These are phyloP conservation scores for Bellardia pandia DNA, from an alignment of 2,888 invertebrate genomes.

Conservation along the genomic window DNA sequence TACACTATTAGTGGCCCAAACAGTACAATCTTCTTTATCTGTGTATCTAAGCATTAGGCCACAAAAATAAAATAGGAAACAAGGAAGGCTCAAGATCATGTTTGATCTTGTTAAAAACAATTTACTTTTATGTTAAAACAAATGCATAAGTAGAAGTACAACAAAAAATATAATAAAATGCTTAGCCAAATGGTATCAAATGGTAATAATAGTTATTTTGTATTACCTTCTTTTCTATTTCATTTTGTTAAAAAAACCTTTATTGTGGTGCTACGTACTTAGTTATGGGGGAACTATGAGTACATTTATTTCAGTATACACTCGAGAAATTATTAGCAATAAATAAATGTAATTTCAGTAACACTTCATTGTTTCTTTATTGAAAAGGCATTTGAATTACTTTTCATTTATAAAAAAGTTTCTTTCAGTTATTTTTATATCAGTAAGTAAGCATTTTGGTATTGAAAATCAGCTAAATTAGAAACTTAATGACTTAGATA, in stretches of 20 bases:
- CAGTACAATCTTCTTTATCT: conserved; percentile 39
- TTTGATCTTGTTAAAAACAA: conserved; percentile 71
- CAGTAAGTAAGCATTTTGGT: too few species aligned
- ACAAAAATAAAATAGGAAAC: conserved; percentile 40
- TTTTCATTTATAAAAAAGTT: too few species aligned
- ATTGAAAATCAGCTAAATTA: too few species aligned
- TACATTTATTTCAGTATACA: conserved; percentile 45
- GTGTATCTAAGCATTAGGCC: conserved; percentile 27
- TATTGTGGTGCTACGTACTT: not conserved
- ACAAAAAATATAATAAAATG: conserved; percentile 67
- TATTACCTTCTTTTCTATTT: conserved; percentile 5
- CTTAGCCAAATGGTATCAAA: conserved; percentile 66
- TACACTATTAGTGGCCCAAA: conserved; percentile 66
- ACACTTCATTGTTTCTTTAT: too few species aligned
- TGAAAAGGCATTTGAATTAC: too few species aligned
- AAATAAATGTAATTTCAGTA: too few species aligned
- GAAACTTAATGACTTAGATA: too few species aligned
- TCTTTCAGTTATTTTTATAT: too few species aligned
- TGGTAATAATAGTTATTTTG: conserved; percentile 69
- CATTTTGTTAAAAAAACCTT: conserved; percentile 11
- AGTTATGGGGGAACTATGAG: conserved; percentile 20
- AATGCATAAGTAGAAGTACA: conserved; percentile 34
- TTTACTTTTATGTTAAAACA: conserved; percentile 66
- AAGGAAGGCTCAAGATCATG: conserved; percentile 67
- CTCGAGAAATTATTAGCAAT: not conserved